Evolutionary conservation across 2,888 invertebrate genomes (phyloP).

Genomic region (Tipula unca): DNA sequence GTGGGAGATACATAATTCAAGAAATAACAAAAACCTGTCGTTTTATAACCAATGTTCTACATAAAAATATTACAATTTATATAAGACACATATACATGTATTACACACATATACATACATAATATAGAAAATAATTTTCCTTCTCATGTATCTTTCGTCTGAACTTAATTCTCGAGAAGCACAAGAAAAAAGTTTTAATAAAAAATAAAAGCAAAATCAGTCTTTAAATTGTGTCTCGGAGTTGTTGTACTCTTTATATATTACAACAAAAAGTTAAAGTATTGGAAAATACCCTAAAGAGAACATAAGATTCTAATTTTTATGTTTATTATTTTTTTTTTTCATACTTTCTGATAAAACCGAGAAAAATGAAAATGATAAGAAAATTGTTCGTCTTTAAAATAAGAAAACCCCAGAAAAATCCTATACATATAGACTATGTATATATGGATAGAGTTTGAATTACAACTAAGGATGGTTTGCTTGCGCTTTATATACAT

Average conservation of each 20-base stretch:
- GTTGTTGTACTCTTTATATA: not conserved
- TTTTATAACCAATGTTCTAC: not conserved
- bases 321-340: not conserved
- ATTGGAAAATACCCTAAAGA: conserved; percentile 14
- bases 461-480: not conserved
- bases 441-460: not conserved
- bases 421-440: not conserved
- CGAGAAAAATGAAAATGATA: not conserved
- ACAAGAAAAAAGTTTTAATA: not conserved
- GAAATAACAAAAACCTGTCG: not conserved
- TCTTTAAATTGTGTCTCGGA: not conserved
- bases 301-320: not conserved
- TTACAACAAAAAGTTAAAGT: not conserved
- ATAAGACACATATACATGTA: not conserved
- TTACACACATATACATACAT: not conserved
- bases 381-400: not conserved
- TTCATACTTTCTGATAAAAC: not conserved
- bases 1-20: conserved; percentile 14
- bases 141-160: not conserved
- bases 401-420: not conserved
- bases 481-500: not conserved
- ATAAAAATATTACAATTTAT: not conserved
- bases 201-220: not conserved
- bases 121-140: not conserved
- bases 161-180: not conserved